Conservation (phyloP, 2,888 invertebrate genomes). For the Pseudococcus jackbeardsleyi region DNA sequence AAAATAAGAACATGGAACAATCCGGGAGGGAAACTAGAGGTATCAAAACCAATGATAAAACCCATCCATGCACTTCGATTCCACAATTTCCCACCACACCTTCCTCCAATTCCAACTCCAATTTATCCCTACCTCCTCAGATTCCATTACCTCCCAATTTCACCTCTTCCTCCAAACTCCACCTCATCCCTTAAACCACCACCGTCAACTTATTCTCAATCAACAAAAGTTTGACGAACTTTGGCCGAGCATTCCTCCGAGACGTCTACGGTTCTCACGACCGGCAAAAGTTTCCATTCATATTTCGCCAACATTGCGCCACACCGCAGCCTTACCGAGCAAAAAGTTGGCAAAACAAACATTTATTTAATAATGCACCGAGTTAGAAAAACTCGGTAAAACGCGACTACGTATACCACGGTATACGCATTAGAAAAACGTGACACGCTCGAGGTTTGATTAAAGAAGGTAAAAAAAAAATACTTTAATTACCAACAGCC, state of each 20-base stretch:
- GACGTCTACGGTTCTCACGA: not conserved
- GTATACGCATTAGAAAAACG: constrained; percentile 24
- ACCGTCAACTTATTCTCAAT: not conserved
- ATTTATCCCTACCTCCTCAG: not conserved
- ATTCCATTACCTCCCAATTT: not conserved
- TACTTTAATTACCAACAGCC: constrained; percentile 3
- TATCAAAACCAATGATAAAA: not conserved
- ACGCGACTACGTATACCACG: not conserved
- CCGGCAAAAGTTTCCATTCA: constrained; percentile 7
- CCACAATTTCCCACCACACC: not conserved
- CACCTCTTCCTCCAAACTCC: not conserved
- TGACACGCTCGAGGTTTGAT: constrained; percentile 48
- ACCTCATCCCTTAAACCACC: not conserved
- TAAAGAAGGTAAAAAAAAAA: constrained; percentile 31
- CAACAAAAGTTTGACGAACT: not conserved
- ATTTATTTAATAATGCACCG: constrained; percentile 18
- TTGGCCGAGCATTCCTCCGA: not conserved
- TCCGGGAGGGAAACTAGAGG: not conserved
- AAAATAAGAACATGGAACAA: not conserved
- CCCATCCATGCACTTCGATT: not conserved
- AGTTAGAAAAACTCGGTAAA: not conserved
- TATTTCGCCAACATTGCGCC: not conserved
- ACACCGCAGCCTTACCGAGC: not conserved
- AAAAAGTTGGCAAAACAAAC: constrained; percentile 27
- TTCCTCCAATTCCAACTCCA: not conserved